Base-by-base conservation (phyloP, 1,140 invertebrate species). In the Branchinecta lindahli region DNA sequence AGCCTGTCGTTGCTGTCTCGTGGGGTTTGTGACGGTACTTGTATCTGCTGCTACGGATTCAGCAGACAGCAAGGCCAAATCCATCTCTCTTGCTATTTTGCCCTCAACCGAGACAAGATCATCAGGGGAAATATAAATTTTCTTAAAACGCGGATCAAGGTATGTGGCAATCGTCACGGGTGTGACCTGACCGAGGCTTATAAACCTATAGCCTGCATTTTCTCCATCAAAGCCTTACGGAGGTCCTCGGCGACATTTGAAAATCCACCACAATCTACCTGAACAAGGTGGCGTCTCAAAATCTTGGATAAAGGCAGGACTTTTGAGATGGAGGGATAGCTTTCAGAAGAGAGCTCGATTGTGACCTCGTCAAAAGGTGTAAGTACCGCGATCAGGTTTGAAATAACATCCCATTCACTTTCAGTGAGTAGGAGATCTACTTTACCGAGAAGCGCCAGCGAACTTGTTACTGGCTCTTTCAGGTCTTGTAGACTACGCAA, bases 151-250 rank as follows among this genome's bases (percentile, higher is more conserved):
- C 9, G n/a, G 47, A n/a, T 52, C 9, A 52, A 52, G 47, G n/a
- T 52, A 52, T 52, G 47, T 52, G 47, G 47, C 47, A 52, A 52
- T 52, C 47, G 47, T 52, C 9, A 52, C 47, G 47, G 47, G 47
- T 52, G 47, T 52, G 47, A 52, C 47, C 47, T 52, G 47, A 52
- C 47, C 47, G n/a, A 52, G 47, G 47, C 47, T 52, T 52, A n/a
- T 52, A 52, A 52, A 52, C 47, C 47, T 52, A 52, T n/a, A 52
- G n/a, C n/a, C n/a, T 52, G n/a, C 47, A 52, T 52, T 52, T 52
- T 52, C 9, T 52, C 47, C 47, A 52, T 9, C 47, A 52, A 52
- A 52, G 47, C 47, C 47, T 52, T 52, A 9, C 47, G 47, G n/a
- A 52, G 47, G 47, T 52, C 47, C 9, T 52, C 47, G 9, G 47